Evolutionary conservation across 2,888 invertebrate genomes (phyloP), one percentile per base, ranked within the genome.

Genomic region (Rhodophaea formosa): DNA sequence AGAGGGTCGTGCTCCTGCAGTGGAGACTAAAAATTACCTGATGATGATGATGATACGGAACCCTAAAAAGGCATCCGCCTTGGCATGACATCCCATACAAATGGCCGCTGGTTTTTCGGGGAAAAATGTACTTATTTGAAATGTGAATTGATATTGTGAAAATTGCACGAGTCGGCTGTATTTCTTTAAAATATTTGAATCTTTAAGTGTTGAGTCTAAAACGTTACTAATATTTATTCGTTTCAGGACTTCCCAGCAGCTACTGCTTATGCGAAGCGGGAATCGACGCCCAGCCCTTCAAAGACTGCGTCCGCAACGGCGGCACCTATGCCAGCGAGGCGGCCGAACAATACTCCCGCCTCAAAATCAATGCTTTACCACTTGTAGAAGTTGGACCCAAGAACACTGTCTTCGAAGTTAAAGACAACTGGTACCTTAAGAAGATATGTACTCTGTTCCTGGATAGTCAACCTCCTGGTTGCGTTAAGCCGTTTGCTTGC

Each of bases 381-480:
- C 58, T 77, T 0, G 58, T 77, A 12, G 76, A 77, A 57, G 58
- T 77, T 0, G 71, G 71, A 0, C 64, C 66, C 1, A 66, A 66
- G 53, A 72, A 72, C 49, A 74, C 74, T 0, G 63, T 81, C 0
- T 79, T 72, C 56, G 75, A 70, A 32, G 75, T 79, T 0, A 65
- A 73, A 3, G 79, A 77, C 46, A 61, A 52, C 0, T 77, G 70
- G 70, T 80, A 74, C 39, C 61, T 83, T 39, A 74, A 77, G 65
- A 79, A 81, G 55, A 79, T 82, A 10, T 83, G 82, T 60, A 75
- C 78, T 0, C 72, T 81, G n/a, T 83, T 81, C 42, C 77, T 77
- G 0, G 75, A 77, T 6, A 65, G 71, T 15, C 60, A 63, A 1
- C 83, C 83, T 0, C 65, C 76, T 56, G 82, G 82, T 0, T 83